These are phyloP conservation scores for Diarsia dahlii DNA, from an alignment of 2,888 invertebrate species.

Conservation along the genomic window DNA sequence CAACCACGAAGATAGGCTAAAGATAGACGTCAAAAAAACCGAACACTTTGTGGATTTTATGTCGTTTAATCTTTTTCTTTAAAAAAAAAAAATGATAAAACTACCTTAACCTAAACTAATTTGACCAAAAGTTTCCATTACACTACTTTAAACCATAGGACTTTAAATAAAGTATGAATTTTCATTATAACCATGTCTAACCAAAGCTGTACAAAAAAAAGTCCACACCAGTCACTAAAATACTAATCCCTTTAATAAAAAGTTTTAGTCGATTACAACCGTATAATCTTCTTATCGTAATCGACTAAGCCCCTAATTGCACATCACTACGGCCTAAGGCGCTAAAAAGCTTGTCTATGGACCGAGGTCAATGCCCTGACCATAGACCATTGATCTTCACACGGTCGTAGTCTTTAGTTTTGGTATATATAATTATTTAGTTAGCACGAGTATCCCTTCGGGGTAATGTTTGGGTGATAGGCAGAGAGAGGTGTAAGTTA, in stretches of 20 bases:
- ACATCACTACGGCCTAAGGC: slow-evolving; percentile 59
- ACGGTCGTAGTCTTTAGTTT: slow-evolving; percentile 21
- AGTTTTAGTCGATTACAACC: slow-evolving; percentile 4
- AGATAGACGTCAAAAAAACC: slow-evolving; percentile 38
- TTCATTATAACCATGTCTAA: too few relatives aligned
- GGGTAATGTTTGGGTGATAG: neutral
- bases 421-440: slow-evolving; percentile 38
- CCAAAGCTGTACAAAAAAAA: neutral
- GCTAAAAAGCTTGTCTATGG: slow-evolving; percentile 51
- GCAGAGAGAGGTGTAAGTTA: neutral
- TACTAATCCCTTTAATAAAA: slow-evolving; percentile 25
- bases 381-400: slow-evolving; percentile 40
- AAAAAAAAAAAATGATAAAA: neutral
- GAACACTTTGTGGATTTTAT: neutral
- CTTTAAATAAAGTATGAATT: too few relatives aligned
- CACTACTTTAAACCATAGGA: too few relatives aligned
- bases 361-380: slow-evolving; percentile 45
- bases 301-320: slow-evolving; percentile 48
- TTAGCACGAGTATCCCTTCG: slow-evolving; percentile 8
- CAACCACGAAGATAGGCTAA: slow-evolving; percentile 38
- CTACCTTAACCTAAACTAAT: neutral
- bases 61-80: neutral
- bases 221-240: neutral
- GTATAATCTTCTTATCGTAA: slow-evolving; percentile 34
- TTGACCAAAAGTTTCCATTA: neutral